These are phyloP conservation scores for Dorcus parallelipipedus DNA, from an alignment of 2,888 invertebrate species.

Conservation along the genomic window DNA sequence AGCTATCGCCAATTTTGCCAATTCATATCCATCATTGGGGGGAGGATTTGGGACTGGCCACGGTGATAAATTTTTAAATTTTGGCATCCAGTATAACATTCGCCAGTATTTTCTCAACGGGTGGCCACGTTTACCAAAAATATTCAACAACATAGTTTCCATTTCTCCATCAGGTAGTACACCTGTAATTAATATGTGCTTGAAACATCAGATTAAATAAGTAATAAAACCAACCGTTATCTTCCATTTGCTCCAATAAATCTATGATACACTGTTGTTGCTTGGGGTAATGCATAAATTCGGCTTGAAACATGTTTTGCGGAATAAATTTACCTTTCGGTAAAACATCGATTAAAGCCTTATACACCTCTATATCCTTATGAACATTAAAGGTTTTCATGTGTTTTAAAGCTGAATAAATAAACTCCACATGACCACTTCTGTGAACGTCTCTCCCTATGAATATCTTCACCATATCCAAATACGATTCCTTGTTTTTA, in stretches of 20 bases:
- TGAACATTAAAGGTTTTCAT: slow-evolving; percentile 90
- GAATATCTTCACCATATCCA: slow-evolving; percentile 74
- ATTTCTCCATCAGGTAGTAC: slow-evolving; percentile 91
- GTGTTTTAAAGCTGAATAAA: slow-evolving; percentile 80
- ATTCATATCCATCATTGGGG: slow-evolving; percentile 71
- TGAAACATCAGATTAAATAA: neutral
- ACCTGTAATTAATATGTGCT: slow-evolving; percentile 28
- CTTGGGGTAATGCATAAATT: slow-evolving; percentile 91
- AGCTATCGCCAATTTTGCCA: slow-evolving; percentile 79
- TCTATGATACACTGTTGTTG: slow-evolving; percentile 94
- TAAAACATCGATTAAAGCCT: slow-evolving; percentile 77
- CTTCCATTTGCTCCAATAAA: slow-evolving; percentile 92
- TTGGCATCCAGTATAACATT: slow-evolving; percentile 91
- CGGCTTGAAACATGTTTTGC: slow-evolving; percentile 76
- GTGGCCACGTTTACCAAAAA: slow-evolving; percentile 77
- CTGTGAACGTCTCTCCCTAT: slow-evolving; percentile 64
- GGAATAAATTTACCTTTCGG: slow-evolving; percentile 89
- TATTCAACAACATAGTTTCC: slow-evolving; percentile 74
- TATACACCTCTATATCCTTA: slow-evolving; percentile 83
- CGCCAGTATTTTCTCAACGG: slow-evolving; percentile 74
- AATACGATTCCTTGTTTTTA: slow-evolving; percentile 65
- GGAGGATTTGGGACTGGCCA: slow-evolving; percentile 76
- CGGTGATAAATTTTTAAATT: slow-evolving; percentile 86
- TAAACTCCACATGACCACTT: slow-evolving; percentile 91
- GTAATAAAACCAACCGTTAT: slow-evolving; percentile 53